phyloP scores from a whole-genome alignment of 2,797 vertebrate species.

The Gallinago stenura region DNA sequence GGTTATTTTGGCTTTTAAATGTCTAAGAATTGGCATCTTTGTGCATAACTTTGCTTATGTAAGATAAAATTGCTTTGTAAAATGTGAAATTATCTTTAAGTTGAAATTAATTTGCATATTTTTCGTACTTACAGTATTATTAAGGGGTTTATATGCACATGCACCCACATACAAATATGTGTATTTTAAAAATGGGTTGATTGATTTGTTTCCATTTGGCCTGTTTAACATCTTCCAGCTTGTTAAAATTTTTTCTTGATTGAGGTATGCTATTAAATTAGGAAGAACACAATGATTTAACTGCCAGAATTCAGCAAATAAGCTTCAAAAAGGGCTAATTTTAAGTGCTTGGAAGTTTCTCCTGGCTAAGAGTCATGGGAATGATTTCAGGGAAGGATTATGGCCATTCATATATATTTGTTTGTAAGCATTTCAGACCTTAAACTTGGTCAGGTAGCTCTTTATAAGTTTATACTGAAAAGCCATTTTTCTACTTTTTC shows the following conservation, averaged over 20 bases:
- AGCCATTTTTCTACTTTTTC: not conserved
- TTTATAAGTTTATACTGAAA: not conserved
- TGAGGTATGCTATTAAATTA: not conserved
- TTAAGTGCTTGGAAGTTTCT: not conserved
- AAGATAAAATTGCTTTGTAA: not conserved
- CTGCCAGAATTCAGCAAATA: not conserved
- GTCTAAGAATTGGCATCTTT: not conserved
- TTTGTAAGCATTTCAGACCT: not conserved
- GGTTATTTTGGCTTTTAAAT: not conserved
- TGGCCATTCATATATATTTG: not conserved
- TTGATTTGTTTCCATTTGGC: not conserved
- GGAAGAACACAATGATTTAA: not conserved
- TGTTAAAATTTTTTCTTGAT: not conserved
- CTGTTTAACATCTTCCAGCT: not conserved
- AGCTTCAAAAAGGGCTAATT: not conserved
- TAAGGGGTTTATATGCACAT: rapidly evolving
- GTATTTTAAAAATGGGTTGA: not conserved
- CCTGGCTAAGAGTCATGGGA: rapidly evolving
- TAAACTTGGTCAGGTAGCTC: not conserved
- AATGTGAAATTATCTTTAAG: not conserved
- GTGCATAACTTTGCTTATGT: not conserved
- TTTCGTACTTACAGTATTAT: not conserved
- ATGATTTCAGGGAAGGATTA: not conserved
- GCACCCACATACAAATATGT: not conserved
- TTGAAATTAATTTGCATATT: not conserved